Base-by-base conservation (phyloP, 2,888 invertebrate genomes). In the Hemithea aestivaria region DNA sequence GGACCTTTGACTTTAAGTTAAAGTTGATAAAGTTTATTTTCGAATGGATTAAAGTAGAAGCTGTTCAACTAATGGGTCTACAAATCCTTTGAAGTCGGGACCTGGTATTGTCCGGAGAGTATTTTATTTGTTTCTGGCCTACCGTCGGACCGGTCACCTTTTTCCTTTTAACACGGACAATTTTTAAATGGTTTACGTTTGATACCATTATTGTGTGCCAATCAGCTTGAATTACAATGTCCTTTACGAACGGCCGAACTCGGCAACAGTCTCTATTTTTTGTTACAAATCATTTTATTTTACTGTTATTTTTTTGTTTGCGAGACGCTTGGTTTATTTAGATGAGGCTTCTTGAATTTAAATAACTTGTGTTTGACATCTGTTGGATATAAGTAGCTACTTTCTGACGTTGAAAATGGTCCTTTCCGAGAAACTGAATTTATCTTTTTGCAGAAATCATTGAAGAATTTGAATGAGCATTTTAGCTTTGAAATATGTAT, bases 141-240 rank as follows among this genome's bases (percentile, higher is more conserved):
- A 77, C 77, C 76, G 69, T 42, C 22, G 41, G 29, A 62, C 62
- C 66, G 61, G 58, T 58, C 54, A 66, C 67, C 73, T 74, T 84
- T 80, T 83, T 80, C 74, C 73, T 81, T 83, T 84, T 80, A 76
- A 69, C 75, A 67, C 71, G 73, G 71, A 76, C 84, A 83, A 81
- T 85, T 87, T 87, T 87, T 80, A 85, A 85, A 84, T 79, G 82
- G 81, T 78, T 74, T 77, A 82, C 76, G 77, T 80, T 84, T 85
- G 85, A 84, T 82, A 83, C 83, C 81, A 83, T 85, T 87, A 87
- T 87, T 87, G 87, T 87, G 81, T 87, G 85, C 85, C 87, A 87
- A 85, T 87, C 87, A 84, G 74, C 56, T 70, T 84, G 87, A 87
- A 84, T 84, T 85, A 87, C 85, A 85, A 84, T 85, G 84, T 87